Evolutionary conservation across 2,797 vertebrate genomes (phyloP), one percentile per base, ranked within the genome.

Genomic region (Acipenser ruthenus): DNA sequence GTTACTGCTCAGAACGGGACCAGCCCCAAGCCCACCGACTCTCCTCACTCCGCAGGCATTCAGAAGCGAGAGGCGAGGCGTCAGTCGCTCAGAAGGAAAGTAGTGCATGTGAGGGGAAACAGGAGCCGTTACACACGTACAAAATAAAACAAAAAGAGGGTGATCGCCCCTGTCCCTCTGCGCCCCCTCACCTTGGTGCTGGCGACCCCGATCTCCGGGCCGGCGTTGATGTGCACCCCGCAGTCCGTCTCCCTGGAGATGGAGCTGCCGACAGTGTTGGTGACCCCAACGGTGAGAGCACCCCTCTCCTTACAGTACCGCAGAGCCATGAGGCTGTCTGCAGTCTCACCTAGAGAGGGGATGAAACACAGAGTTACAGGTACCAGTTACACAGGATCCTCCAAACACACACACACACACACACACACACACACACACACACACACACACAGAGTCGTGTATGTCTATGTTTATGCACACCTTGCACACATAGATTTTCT

Each of bases 181-280:
- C 1, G 1, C n/a, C 9, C 53, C 58, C 70, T 71, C 74, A 95
- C 96, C 93, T 98, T 99, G 70, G 96, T 99, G 75, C 97, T 99
- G 75, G 97, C 97, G 62, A 99, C 97, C 1, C 96, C 97, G 0
- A 99, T 85, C 86, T 99, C 97, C 0, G 97, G 97, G 0, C 97
- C 97, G 0, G 96, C 97, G 0, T 99, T 99, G 86, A 99, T 99
- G 71, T 99, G 97, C 69, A 99, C 94, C 0, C 97, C 95, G 4
- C 97, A 99, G 72, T 99, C 97, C 0, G 96, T 99, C 84, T 99
- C 97, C 4, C 96, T 89, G 0, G 97, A 99, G 73, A 99, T 97
- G 66, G 96, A 97, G 82, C 95, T 99, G 78, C 96, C 95, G 2
- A 99, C 97, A 0, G 95, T 99, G 83, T 99, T 99, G 49, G 97